Base-by-base conservation (phyloP, 1,140 invertebrate genomes). In the Caenorhabditis briggsae region DNA sequence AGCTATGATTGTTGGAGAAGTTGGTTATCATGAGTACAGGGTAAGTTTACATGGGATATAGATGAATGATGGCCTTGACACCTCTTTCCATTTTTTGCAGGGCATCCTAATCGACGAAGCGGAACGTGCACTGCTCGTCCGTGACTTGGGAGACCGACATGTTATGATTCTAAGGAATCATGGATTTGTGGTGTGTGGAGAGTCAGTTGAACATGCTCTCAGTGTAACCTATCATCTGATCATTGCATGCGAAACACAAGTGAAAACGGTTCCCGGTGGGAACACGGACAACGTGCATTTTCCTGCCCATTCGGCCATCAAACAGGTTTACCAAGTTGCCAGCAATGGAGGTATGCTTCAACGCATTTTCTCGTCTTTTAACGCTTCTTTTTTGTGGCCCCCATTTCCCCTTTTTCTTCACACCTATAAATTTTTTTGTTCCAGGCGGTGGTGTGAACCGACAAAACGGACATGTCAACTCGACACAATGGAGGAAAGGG, bases 121-220 rank as follows among this genome's bases (percentile, higher is more conserved):
- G 61, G 93, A 94, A 88, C 89, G 92, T 83, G 92, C 93, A 64
- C 89, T 90, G 56, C 90, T 94, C 82, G 91, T 92, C 20, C 89
- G 92, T 70, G 93, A 93, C 89, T 90, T 94, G 84, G 94, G 94
- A 9, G 88, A 91, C 43, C 91, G 92, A 89, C 90, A 91, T 86
- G 91, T 99, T 25, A 95, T 99, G 94, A 93, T 99, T 89, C 93
- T 99, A 88, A 95, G 95, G 83, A 98, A 99, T 93, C 96, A 97
- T 92, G 98, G 97, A 86, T 96, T 97, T 46, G 94, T 99, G 0
- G 97, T 96, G 92, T 98, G 97, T 94, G 98, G 97, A 61, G 96
- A 96, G 90, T 96, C 96, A 5, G 95, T 99, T 64, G 97, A 99
- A 93, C 98, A 99, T 93, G 97, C 97, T 11, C 98, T 97, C 93